A percentile compares a stretch with the other conserved stretches of the same genome.
Evolutionary conservation across 2,888 invertebrate genomes (phyloP).

Genomic region (Melinaea menophilus): DNA sequence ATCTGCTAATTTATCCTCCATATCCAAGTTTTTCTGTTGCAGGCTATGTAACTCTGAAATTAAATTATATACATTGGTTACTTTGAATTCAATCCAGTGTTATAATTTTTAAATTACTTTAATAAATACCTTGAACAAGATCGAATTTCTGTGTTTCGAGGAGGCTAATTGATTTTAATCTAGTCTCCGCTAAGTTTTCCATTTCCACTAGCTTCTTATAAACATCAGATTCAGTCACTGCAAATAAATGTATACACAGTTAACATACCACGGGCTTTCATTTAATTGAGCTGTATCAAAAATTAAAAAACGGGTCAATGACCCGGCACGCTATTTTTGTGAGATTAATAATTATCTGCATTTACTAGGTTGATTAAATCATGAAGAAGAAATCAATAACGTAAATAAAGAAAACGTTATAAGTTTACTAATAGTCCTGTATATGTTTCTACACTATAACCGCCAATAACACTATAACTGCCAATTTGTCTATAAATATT

Average conservation of each 20-base stretch:
- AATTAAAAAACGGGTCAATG: no score
- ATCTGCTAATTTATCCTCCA: constrained; percentile 80
- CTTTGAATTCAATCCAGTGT: constrained; percentile 9
- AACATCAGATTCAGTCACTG: constrained; percentile 73
- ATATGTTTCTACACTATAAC: no score
- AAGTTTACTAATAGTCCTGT: no score
- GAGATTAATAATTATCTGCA: no score
- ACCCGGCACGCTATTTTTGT: no score
- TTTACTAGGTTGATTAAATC: no score
- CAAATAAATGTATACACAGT: constrained; percentile 32
- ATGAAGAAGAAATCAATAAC: no score
- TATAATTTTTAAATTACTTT: not conserved
- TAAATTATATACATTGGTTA: constrained; percentile 19
- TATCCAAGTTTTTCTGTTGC: constrained; percentile 79
- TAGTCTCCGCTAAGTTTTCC: constrained; percentile 72
- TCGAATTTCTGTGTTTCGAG: constrained; percentile 83
- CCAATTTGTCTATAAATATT: no score
- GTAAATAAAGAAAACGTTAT: no score
- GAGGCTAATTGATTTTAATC: constrained; percentile 78
- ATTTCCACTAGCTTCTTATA: constrained; percentile 70
- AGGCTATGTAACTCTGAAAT: constrained; percentile 74
- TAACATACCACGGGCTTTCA: no score
- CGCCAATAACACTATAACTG: no score
- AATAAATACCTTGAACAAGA: constrained; percentile 77
- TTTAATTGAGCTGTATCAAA: no score